Percentiles rank a stretch among this genome's conserved stretches.
phyloP scores from a whole-genome alignment of 2,113 vertebrate species.

The Toxotes chatareus region DNA sequence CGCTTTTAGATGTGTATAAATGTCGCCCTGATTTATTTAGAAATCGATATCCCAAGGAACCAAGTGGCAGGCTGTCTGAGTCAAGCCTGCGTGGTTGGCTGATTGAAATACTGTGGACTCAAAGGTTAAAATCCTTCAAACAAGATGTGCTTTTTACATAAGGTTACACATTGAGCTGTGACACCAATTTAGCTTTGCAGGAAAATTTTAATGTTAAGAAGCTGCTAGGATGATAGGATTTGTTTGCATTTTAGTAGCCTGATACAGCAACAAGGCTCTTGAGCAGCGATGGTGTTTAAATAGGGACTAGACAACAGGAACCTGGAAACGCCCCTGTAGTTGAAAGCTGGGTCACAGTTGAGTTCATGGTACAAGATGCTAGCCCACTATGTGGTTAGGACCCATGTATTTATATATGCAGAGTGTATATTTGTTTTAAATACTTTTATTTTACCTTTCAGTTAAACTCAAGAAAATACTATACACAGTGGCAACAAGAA shows the following conservation, averaged over 20 bases:
- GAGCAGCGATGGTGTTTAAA: slow-evolving; percentile 27
- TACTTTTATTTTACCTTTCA: background rate
- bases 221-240: background rate
- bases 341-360: slow-evolving; percentile 17
- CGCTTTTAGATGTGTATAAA: slow-evolving; percentile 43
- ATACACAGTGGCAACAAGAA: background rate
- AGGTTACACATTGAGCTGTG: slow-evolving; percentile 11
- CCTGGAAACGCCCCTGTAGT: slow-evolving; percentile 7
- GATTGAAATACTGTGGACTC: slow-evolving; percentile 32
- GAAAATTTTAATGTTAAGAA: slow-evolving; percentile 8
- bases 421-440: background rate
- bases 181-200: slow-evolving; percentile 25
- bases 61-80: slow-evolving; percentile 17
- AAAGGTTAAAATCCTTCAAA: slow-evolving; percentile 37
- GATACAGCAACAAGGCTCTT: background rate
- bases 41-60: slow-evolving; percentile 38
- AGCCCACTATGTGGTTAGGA: background rate
- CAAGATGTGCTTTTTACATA: slow-evolving; percentile 6
- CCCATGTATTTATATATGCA: background rate
- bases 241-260: slow-evolving; percentile 33
- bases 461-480: background rate
- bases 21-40: slow-evolving; percentile 54
- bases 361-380: background rate
- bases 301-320: slow-evolving; percentile 44
- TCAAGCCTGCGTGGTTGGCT: slow-evolving; percentile 12